A percentile compares a stretch with the other conserved stretches of the same genome.
These are phyloP conservation scores for Polypterus senegalus DNA, from an alignment of 2,113 vertebrate genomes.

Conservation along the genomic window DNA sequence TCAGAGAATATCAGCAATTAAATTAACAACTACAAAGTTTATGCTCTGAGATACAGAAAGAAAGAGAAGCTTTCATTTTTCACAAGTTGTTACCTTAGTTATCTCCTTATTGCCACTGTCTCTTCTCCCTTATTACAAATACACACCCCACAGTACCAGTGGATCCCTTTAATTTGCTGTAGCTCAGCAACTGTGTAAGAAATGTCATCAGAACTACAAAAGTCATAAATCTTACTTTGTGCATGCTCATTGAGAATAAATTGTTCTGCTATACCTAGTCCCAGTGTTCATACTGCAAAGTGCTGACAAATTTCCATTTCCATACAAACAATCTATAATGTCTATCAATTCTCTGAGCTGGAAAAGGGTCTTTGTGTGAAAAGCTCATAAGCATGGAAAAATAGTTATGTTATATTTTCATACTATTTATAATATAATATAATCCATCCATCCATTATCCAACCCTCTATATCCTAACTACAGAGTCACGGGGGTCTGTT, in stretches of 20 bases:
- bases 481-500: no score
- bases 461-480: no score
- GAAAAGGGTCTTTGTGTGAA: not conserved
- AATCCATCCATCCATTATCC: no score
- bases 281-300: constrained; percentile 20
- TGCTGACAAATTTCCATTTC: constrained; percentile 29
- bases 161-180: constrained; percentile 53
- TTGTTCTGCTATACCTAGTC: constrained; percentile 32
- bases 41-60: constrained; percentile 66
- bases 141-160: constrained; percentile 52
- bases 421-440: no score
- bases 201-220: constrained; percentile 41
- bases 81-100: constrained; percentile 79
- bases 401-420: no score
- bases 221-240: constrained; percentile 60
- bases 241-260: constrained; percentile 42
- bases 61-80: constrained; percentile 72
- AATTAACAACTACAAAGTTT: constrained; percentile 83
- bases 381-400: no score
- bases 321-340: constrained; percentile 12
- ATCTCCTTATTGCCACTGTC: constrained; percentile 65
- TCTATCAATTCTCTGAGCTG: constrained; percentile 10
- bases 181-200: constrained; percentile 43
- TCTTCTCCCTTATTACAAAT: constrained; percentile 61
- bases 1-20: constrained; percentile 65